Base-by-base conservation (phyloP, 2,888 invertebrate genomes). In the Myathropa florea region DNA sequence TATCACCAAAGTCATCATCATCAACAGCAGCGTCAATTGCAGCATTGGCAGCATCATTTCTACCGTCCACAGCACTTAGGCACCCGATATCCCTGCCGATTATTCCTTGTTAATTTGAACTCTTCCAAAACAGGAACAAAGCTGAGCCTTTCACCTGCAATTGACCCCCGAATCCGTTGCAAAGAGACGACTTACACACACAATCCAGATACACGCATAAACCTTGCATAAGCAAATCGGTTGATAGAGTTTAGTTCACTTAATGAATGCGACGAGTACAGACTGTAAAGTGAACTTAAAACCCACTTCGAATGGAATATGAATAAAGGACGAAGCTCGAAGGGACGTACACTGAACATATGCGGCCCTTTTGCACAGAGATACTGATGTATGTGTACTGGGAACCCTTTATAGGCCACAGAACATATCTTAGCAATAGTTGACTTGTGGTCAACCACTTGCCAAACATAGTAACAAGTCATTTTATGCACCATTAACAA, bases 401-500 rank as follows among this genome's bases (percentile, higher is more conserved):
- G 89, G 89, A 90, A 89, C 89, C 90, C 88, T 84, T 85, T 53
- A 71, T 57, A 59, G 60, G 63, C 67, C 77, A 78, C 85, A 88
- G 71, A 80, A 86, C 83, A 80, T 80, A 80, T 86, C 86, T 86
- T 82, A 83, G 86, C 70, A 77, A 88, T 88, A 84, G 83, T 88
- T 84, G 84, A 88, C 88, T 88, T 84, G 87, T 80, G 88, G 88
- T 87, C 65, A 85, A 88, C 87, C 88, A 83, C 83, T 88, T 89
- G 88, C 88, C 89, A 88, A 89, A 89, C 85, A 83, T 77, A 83
- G 85, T 89, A 89, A 88, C 88, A 89, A 88, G 88, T 88, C 88
- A 89, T 89, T 89, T 88, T 84, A 88, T 88, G 89, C 88, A 86
- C 89, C 89, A 89, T 89, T 89, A 89, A 84, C 88, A 88, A 85